These are phyloP conservation scores for Acrocephalus scirpaceus DNA, from an alignment of 2,797 vertebrate genomes.

Conservation along the genomic window DNA sequence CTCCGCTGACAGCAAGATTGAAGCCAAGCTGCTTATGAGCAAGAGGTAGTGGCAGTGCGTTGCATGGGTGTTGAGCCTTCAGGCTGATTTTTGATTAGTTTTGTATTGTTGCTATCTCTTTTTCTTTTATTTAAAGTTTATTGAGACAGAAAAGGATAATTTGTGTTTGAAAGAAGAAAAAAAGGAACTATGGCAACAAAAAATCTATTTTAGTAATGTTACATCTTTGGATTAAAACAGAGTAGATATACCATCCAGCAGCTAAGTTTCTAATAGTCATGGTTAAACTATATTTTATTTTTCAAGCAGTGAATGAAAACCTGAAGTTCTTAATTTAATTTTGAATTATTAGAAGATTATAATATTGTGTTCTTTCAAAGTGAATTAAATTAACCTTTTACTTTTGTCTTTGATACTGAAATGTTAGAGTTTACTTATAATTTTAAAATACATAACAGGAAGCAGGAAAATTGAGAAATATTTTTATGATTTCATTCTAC, in stretches of 20 bases:
- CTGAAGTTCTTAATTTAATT: conserved; percentile 33
- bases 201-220: conserved; percentile 21
- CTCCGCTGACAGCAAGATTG: not conserved
- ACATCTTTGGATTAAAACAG: conserved; percentile 14
- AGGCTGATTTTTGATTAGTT: conserved; percentile 54
- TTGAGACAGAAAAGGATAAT: conserved; percentile 50
- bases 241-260: not conserved
- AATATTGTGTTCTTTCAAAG: conserved; percentile 73
- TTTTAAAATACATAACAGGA: conserved; percentile 38
- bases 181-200: conserved; percentile 24
- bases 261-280: conserved; percentile 19
- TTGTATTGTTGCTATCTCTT: conserved; percentile 40
- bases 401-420: conserved; percentile 66
- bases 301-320: conserved; percentile 70
- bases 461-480: not conserved
- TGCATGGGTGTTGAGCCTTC: conserved; percentile 30
- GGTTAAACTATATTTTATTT: conserved; percentile 30
- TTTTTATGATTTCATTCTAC: not conserved
- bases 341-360: conserved; percentile 67
- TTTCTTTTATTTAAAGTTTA: conserved; percentile 49
- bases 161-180: conserved; percentile 36
- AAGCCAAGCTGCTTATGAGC: conserved; percentile 37
- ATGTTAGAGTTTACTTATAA: conserved; percentile 31
- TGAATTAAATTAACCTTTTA: conserved; percentile 72
- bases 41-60: not conserved